A percentile compares a stretch with the other conserved stretches of the same genome.
Conservation (phyloP, 2,113 vertebrate genomes). For the Sceloporus undulatus region DNA sequence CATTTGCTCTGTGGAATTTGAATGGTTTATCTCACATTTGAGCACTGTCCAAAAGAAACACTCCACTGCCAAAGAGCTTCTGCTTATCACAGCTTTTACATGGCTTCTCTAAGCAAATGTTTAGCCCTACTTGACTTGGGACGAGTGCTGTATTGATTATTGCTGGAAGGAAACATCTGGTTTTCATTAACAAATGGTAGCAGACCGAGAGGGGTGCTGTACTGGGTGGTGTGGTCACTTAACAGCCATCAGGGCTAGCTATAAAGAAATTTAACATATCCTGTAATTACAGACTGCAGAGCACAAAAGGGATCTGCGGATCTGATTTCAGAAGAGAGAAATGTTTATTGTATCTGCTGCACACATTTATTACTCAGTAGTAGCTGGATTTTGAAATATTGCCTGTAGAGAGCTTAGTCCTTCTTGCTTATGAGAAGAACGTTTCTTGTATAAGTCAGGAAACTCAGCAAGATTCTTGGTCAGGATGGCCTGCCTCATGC, state of each 20-base stretch:
- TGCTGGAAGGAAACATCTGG: conserved; percentile 90
- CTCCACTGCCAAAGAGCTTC: conserved; percentile 58
- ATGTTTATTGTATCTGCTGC: conserved; percentile 82
- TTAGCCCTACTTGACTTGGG: conserved; percentile 83
- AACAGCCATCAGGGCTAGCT: conserved; percentile 81
- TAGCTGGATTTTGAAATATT: conserved; percentile 69
- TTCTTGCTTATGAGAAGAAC: conserved; percentile 60
- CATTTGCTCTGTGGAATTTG: conserved; percentile 75
- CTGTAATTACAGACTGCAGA: conserved; percentile 87
- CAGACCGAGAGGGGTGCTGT: conserved; percentile 79
- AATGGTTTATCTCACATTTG: conserved; percentile 85
- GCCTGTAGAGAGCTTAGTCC: conserved; percentile 48
- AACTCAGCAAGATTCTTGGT: conserved; percentile 46
- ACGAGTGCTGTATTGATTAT: conserved; percentile 88
- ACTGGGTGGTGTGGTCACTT: conserved; percentile 81
- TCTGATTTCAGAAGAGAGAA: conserved; percentile 81
- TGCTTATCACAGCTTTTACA: conserved; percentile 80
- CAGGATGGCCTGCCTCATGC: conserved; percentile 67
- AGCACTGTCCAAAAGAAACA: conserved; percentile 71
- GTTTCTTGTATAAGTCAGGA: conserved; percentile 71
- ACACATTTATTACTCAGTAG: conserved; percentile 77
- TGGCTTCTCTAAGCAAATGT: conserved; percentile 87
- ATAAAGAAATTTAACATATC: conserved; percentile 88
- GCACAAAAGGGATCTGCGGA: conserved; percentile 77
- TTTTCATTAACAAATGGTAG: conserved; percentile 83